Conservation (phyloP, 2,113 vertebrate genomes). For the Eolophus roseicapilla region DNA sequence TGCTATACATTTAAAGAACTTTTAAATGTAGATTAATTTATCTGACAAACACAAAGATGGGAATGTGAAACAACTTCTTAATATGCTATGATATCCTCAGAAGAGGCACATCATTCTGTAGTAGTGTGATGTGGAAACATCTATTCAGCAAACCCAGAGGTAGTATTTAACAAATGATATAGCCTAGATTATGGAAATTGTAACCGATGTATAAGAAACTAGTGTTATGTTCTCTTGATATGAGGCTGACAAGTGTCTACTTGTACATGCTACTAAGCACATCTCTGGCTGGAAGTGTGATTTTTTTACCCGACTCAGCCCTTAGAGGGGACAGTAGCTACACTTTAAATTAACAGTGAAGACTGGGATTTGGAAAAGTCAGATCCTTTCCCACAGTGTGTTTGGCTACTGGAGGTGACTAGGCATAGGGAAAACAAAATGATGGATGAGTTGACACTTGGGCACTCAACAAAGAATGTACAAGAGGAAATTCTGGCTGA, state of each 20-base stretch:
- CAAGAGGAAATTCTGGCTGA: conserved; percentile 16
- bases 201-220: neutral
- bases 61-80: neutral
- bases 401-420: neutral
- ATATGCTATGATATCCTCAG: neutral
- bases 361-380: neutral
- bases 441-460: conserved; percentile 17
- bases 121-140: neutral
- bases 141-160: neutral
- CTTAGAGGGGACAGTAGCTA: neutral
- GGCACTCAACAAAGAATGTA: neutral
- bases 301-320: neutral
- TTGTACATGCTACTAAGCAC: neutral
- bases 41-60: neutral
- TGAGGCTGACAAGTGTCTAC: neutral
- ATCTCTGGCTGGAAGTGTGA: neutral
- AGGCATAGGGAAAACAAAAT: neutral
- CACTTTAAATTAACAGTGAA: neutral
- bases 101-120: neutral
- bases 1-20: neutral
- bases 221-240: neutral
- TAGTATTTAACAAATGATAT: neutral
- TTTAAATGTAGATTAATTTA: neutral
- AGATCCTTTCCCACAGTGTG: neutral
- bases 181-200: neutral